Conservation (phyloP, 2,797 vertebrate genomes). For the Lates japonicus region DNA sequence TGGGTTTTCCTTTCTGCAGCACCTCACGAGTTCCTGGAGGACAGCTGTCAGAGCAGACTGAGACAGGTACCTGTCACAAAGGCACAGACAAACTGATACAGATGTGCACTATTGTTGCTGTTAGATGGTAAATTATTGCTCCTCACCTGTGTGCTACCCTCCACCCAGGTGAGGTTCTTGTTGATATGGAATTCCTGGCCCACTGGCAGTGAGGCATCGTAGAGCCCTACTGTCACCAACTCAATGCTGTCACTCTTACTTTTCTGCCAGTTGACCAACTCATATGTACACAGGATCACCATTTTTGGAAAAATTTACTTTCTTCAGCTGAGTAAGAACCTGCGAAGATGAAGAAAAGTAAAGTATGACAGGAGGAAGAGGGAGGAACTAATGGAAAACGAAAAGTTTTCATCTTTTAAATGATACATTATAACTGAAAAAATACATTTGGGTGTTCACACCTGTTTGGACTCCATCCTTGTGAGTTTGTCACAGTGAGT, state of each 20-base stretch:
- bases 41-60: slow-evolving; percentile 80
- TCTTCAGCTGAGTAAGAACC: slow-evolving; percentile 76
- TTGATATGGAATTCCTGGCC: slow-evolving; percentile 73
- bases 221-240: slow-evolving; percentile 79
- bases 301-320: slow-evolving; percentile 74
- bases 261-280: slow-evolving; percentile 85
- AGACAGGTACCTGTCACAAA: slow-evolving; percentile 73
- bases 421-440: no score
- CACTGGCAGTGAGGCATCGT: slow-evolving; percentile 72
- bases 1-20: slow-evolving; percentile 76
- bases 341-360: slow-evolving; percentile 24
- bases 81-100: neutral
- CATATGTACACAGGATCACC: slow-evolving; percentile 82
- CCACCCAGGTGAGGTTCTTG: slow-evolving; percentile 72
- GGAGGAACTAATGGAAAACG: neutral
- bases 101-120: neutral
- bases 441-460: neutral
- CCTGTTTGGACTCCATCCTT: slow-evolving; percentile 49
- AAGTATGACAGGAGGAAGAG: neutral
- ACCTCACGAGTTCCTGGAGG: slow-evolving; percentile 79
- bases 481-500: slow-evolving; percentile 61
- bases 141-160: slow-evolving; percentile 61
- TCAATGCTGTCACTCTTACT: slow-evolving; percentile 53
- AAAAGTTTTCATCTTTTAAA: neutral
- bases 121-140: neutral